Base-by-base conservation (phyloP, 2,888 invertebrate genomes). In the Lycophotia porphyrea region DNA sequence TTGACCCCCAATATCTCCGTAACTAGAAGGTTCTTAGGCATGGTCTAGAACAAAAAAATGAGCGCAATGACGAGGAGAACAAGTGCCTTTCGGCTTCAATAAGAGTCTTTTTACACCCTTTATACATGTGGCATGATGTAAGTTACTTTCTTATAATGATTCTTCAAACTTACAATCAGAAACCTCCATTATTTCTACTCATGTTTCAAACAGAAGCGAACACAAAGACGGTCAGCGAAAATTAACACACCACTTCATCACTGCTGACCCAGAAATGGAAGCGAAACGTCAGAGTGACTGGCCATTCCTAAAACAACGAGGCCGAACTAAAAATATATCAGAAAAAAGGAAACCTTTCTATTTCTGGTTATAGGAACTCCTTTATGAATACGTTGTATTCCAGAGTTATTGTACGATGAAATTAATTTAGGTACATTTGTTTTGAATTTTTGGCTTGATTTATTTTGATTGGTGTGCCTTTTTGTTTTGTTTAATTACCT, bases 251-350 rank as follows among this genome's bases (percentile, higher is more conserved):
- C 70, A 74, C 76, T 82, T 76, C 74, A 76, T 81, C 65, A 77
- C 74, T 58, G 69, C 67, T 67, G 81, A 66, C 79, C 79, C 63
- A 78, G 79, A 84, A 85, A 81, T 84, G 55, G 52, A 87, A 85
- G 44, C 65, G 58, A 77, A 76, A 74, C 71, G 81, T 78, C 86
- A 82, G 74, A 76, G 73, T 81, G 83, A 81, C 82, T 74, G 78
- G 68, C 60, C 69, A 78, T 71, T 75, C 71, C 67, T 34, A 74
- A 75, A 80, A 80, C 71, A 87, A 75, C 64, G 71, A 60, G 74
- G 75, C 27, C 65, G 47, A 76, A 78, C 76, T 80, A 83, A 85
- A 86, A 81, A 86, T 83, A 76, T 58, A 81, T 76, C 66, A 52
- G 58, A 78, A 70, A 70, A 81, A 74, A 42, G 13, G 24, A 55